These are phyloP conservation scores for Drosophila maculinotata DNA, from an alignment of 2,888 invertebrate species.

Conservation along the genomic window DNA sequence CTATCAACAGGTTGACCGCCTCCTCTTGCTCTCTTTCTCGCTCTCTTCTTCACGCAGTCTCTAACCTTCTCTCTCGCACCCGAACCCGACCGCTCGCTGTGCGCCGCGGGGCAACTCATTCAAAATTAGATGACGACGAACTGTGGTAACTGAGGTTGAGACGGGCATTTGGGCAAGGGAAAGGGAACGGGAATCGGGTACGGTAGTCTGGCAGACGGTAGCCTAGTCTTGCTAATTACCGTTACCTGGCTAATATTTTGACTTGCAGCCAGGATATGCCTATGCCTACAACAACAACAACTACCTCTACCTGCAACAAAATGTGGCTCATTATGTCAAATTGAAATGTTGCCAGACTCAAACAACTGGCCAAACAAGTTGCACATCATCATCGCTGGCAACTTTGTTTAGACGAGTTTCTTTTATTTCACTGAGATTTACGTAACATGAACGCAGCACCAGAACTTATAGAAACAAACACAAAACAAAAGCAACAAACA, in stretches of 20 bases:
- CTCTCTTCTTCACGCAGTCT: neutral
- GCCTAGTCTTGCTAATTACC: conserved; percentile 73
- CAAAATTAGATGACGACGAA: conserved; percentile 57
- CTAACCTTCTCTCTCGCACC: neutral
- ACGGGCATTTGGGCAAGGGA: neutral
- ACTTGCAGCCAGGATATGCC: conserved; percentile 53
- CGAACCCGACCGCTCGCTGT: conserved; percentile 45
- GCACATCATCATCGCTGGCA: conserved; percentile 33
- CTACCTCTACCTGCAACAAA: conserved; percentile 35
- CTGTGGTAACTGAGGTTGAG: conserved; percentile 13
- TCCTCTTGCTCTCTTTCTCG: conserved; percentile 6
- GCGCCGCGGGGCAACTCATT: conserved; percentile 76
- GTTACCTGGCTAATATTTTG: conserved; percentile 72
- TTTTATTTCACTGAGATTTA: neutral
- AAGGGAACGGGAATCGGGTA: neutral
- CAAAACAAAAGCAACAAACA: conserved; percentile 16
- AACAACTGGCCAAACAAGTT: conserved; percentile 61
- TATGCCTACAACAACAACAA: neutral
- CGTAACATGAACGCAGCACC: conserved; percentile 1
- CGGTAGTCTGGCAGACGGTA: conserved; percentile 58
- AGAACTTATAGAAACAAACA: conserved; percentile 16
- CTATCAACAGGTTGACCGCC: conserved; percentile 75
- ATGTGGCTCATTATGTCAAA: conserved; percentile 70
- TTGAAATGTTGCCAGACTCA: conserved; percentile 65
- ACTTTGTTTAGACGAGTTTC: conserved; percentile 16